Conservation (phyloP, 2,113 vertebrate species). For the Microcebus griseorufus region DNA sequence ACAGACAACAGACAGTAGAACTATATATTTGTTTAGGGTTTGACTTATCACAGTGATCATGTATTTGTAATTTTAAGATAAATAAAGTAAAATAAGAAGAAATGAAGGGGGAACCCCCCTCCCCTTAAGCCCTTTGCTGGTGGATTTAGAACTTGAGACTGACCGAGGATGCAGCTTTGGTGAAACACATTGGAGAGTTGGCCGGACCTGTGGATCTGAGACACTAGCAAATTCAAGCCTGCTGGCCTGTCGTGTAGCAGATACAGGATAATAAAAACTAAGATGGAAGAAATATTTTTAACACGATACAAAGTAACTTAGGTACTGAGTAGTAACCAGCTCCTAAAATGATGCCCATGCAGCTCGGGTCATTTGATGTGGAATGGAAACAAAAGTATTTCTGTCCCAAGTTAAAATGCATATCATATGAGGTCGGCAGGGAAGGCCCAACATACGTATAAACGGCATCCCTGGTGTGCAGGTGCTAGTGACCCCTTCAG, state of each 20-base stretch:
- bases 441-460: accelerated
- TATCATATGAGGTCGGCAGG: not conserved
- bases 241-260: not conserved
- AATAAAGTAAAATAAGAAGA: not conserved
- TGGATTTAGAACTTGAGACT: not conserved
- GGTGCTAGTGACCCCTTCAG: not conserved
- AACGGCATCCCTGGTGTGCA: no score
- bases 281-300: not conserved
- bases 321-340: not conserved
- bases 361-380: not conserved
- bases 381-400: not conserved
- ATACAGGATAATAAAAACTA: not conserved
- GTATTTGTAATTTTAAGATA: not conserved
- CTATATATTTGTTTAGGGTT: not conserved
- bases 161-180: not conserved
- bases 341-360: not conserved
- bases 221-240: not conserved
- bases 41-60: not conserved
- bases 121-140: not conserved
- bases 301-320: not conserved
- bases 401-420: not conserved
- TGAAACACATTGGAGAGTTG: accelerated
- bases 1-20: not conserved
- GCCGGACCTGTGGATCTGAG: not conserved
- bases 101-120: not conserved